Base-by-base conservation (phyloP, 2,797 vertebrate genomes). In the Phoxinus dragarum region DNA sequence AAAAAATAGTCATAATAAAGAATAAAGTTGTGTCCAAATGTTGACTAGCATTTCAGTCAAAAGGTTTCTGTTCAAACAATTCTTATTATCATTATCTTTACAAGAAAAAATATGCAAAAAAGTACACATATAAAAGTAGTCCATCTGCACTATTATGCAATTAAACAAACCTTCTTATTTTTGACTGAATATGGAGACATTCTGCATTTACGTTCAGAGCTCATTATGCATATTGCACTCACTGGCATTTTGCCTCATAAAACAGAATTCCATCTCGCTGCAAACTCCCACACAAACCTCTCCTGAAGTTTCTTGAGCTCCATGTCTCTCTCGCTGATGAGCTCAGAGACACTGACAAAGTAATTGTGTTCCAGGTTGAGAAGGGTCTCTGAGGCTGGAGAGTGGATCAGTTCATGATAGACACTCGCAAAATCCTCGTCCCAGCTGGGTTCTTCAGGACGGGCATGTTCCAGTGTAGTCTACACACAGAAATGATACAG, bases 341-440 rank as follows among this genome's bases (percentile, higher is more conserved):
- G 96, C 94, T 99, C 98, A 0, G 98, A 98, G 91, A 99, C 97
- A 88, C 98, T 98, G 81, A 99, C 97, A 86, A 98, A 99, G 92
- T 99, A 99, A 93, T 97, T 99, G 93, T 99, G 97, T 89, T 99
- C 98, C 91, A 99, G 93, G 92, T 99, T 99, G 72, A 99, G 94
- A 0, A 99, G 96, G 0, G 97, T 99, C 88, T 99, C 98, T 9
- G 98, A 99, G 89, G 98, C 98, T 0, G 98, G 96, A 34, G 98
- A 99, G 92, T 99, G 98, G 90, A 99, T 99, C 36, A 99, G 93
- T 85, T 99, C 97, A 67, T 98, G 98, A 93, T 99, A 99, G 75
- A 99, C 97, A 71, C 96, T 96, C 0, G 97, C 98, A 93, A 99
- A 99, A 90, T 99, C 98, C 93, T 99, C 98, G 82, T 99, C 98